Base-by-base conservation (phyloP, 2,888 invertebrate genomes). In the Cataglyphis rosenhaueri region DNA sequence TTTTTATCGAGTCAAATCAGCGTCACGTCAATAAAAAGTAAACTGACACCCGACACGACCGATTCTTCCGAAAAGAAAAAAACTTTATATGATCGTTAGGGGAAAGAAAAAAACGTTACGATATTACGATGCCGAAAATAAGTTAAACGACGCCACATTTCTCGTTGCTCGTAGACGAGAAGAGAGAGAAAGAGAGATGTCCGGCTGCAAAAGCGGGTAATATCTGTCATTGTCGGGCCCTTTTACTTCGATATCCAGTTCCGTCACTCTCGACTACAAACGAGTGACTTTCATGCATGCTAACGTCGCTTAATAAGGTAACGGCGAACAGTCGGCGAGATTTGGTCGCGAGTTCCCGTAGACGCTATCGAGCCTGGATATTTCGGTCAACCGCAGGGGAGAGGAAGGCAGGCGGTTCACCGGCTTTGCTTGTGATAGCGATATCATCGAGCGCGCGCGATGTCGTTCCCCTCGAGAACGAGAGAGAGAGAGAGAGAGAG, bases 381-480 rank as follows among this genome's bases (percentile, higher is more conserved):
- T 68, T 68, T 68, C 68, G 32, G 21, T 68, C 32, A 68, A 68
- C 15, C 52, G 68, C 59, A 25, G 38, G 18, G 52, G 52, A 52
- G 52, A 52, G 38, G 71, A 57, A 62, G 71, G 65, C 59, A 61
- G 62, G 9, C 55, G 21, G 38, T 48, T 68, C 52, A 52, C 52
- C 65, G 38, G 52, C 12, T 55, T 52, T 25, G 25, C n/a, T 55
- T 12, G 3, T 32, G 18, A 35, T 68, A 18, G 32, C 61, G 52
- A 81, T 48, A 74, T 55, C 57, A 18, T 35, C 12, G 55, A 66
- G 52, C 52, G 48, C 29, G 55, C 61, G n/a, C 66, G 35, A 10
- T 82, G 81, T 86, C 84, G 81, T 84, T 81, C 74, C 61, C 75
- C 81, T 81, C 73, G 44, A 29, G 15, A 62, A 6, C 12, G 3